phyloP scores from a whole-genome alignment of 2,888 invertebrate genomes.

The Hyalella azteca region DNA sequence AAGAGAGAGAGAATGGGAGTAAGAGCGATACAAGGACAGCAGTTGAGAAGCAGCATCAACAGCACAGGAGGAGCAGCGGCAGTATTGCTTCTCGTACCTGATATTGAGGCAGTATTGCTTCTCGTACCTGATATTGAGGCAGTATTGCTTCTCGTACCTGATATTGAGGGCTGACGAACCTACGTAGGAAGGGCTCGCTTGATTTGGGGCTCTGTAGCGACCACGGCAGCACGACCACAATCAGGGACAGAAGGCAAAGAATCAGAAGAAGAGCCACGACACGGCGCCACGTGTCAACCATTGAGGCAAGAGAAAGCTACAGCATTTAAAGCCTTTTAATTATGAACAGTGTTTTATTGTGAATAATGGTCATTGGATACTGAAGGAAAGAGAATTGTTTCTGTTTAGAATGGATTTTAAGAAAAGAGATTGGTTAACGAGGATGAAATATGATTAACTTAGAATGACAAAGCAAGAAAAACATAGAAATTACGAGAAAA shows the following conservation, averaged over 20 bases:
- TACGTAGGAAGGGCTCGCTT: slow-evolving; percentile 33
- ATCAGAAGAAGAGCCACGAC: background rate
- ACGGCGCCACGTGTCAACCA: background rate
- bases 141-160: slow-evolving; percentile 21
- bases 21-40: slow-evolving; percentile 9
- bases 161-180: slow-evolving; percentile 36
- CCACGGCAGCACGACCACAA: slow-evolving; percentile 6
- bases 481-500: too few species aligned
- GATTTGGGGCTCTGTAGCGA: slow-evolving; percentile 23
- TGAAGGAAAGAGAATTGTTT: too few species aligned
- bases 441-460: too few species aligned
- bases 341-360: too few species aligned
- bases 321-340: too few species aligned
- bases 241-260: background rate
- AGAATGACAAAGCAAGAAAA: too few species aligned
- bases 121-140: slow-evolving; percentile 15
- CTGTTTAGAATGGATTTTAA: too few species aligned
- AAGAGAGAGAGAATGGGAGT: slow-evolving; percentile 42
- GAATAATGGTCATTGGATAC: too few species aligned
- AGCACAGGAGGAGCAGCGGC: slow-evolving; percentile 12
- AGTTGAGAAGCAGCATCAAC: background rate
- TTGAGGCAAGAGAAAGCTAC: background rate
- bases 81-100: slow-evolving; percentile 14
- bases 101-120: too few species aligned
- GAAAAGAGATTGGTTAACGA: too few species aligned